Evolutionary conservation across 2,888 invertebrate species (phyloP), one percentile per base, ranked within the genome.

Genomic region (Rambutsinella grinnellia): DNA sequence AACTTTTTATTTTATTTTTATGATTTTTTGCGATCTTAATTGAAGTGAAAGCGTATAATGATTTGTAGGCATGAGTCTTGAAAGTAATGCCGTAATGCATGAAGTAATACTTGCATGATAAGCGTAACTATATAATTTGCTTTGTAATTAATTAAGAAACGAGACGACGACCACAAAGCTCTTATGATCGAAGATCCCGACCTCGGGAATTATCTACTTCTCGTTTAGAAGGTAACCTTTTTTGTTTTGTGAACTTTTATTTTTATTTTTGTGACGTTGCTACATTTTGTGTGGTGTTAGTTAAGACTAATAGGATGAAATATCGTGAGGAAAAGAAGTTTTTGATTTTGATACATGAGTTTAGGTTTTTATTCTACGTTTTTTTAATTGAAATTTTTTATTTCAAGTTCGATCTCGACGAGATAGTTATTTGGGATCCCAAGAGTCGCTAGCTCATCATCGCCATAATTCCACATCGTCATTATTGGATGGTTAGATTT

Each of bases 391-490:
- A 78, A 54, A 57, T 81, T 71, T 76, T 80, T 78, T 78, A 46
- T 80, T 79, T 83, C 83, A 84, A 84, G 82, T 84, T 75, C 84
- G 84, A 78, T 93, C 94, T 92, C 91, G 93, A 88, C 91, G 94
- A 87, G 94, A 95, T 89, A 94, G 94, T 91, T 94, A 94, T 90
- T 91, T 94, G 89, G 94, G 95, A 87, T 95, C 94, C 83, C 94
- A 94, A 90, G 95, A 95, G 89, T 94, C 93, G 87, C 90, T 95
- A 85, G 81, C 82, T 67, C 80, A 82, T 63, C 79, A 81, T 68
- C 76, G 83, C 66, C 81, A 79, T 66, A 84, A 80, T 81, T 83
- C 83, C 53, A 81, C 83, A 49, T 83, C 83, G 51, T 83, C 83
- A 46, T 74, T 83, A 46, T 76, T 83, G 70, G 82, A 83, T 80